Evolutionary conservation across 2,797 vertebrate genomes (phyloP), one percentile per base, ranked within the genome.

Genomic region (Botia kubotai): DNA sequence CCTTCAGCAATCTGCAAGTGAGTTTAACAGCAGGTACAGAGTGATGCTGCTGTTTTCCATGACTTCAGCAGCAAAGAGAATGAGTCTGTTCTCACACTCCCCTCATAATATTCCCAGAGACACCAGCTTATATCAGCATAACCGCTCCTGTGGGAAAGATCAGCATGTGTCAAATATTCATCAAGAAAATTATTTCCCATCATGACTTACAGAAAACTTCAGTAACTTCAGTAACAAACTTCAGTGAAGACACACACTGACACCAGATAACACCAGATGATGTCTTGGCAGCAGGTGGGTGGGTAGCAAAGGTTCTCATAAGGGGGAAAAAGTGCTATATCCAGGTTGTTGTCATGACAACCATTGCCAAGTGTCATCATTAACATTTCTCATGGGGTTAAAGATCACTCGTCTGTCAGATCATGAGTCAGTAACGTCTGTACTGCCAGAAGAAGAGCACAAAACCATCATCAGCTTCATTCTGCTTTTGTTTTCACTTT

Each of bases 381-480:
- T 52, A 57, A 46, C 14, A 43, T 65, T 81, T 48, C 74, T 69
- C 33, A 6, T 36, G 19, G 23, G 43, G 75, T 75, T 75, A 70
- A 74, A 60, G 74, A 53, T 75, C 43, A 21, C 5, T n/a, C n/a
- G 52, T 36, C 36, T 70, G 75, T 79, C 65, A 69, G 57, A 52
- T 68, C 78, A 70, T 77, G 81, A 80, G 73, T 21, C 33, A 8
- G n/a, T 60, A 13, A 50, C 26, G 7, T 29, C 55, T 77, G 57
- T n/a, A 43, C 33, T 33, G 77, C 0, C 69, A 0, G 72, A 87
- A 12, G 87, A 87, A 10, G 83, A 75, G 23, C 88, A 90, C 21
- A 93, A 82, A 87, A 82, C 71, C 16, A 4, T 95, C 84, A 95
- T 95, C 90, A 94, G 94, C 94, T 95, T 55, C 12, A 6, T 50